Base-by-base conservation (phyloP, 1,140 invertebrate species). In the Halotydeus destructor region DNA sequence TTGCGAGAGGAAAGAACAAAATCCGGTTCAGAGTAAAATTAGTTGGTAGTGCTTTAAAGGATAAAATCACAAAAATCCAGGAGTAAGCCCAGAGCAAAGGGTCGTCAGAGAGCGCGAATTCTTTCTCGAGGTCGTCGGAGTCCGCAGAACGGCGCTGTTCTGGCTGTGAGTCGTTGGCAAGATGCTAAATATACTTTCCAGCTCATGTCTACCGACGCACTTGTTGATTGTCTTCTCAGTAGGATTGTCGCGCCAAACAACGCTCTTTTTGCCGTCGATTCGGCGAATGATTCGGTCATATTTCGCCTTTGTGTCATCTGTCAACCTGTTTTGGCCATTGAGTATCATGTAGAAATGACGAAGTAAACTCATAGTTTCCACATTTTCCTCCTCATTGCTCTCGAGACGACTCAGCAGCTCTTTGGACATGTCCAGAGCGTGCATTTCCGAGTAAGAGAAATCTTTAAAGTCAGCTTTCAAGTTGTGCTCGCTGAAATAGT, bases 241-340 rank as follows among this genome's bases (percentile, higher is more conserved):
- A 16, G 36, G 44, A 38, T 49, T 27, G 35, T 49, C 47, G 11
- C 32, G 18, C 47, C 47, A 49, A 12, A 42, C 36, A 6, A 49
- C 47, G 22, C 11, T 38, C 19, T 49, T 49, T 37, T 49, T 49
- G 8, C 47, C 47, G 14, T 47, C 45, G 3, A 49, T 11, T 32
- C 25, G 36, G n/a, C 34, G 27, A 5, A 26, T 8, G 19, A 49
- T 5, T 14, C 27, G 18, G 11, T 16, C 6, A 27, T 30, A 43
- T 25, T 41, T n/a, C n/a, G 18, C 25, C 21, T 47, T 36, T 21
- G 41, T 22, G 23, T 41, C 35, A 21, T 42, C 34, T 0, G 26
- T 46, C 11, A 49, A 30, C 8, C 16, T 12, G 21, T 22, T 24
- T 4, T 16, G 8, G 5, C 26, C 44, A 19, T 46, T 19, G 2